Evolutionary conservation across 2,113 vertebrate species (phyloP).

Genomic region (Ptilorrhoa leucosticta): DNA sequence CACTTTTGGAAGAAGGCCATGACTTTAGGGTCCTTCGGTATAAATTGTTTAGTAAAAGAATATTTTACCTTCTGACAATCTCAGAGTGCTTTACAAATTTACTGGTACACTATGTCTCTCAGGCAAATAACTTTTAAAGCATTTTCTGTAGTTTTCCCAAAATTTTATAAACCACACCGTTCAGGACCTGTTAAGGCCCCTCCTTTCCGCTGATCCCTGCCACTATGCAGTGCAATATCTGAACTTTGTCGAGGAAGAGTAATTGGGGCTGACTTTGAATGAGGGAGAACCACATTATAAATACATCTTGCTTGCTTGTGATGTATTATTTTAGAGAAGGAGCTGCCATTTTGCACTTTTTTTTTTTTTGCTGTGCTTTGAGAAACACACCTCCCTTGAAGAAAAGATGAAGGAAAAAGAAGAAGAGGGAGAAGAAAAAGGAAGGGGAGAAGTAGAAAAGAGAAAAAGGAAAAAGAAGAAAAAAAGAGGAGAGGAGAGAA

Average conservation of each 20-base stretch:
- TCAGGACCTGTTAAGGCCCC: neutral
- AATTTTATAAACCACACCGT: neutral
- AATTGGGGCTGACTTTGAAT: neutral
- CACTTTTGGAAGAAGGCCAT: neutral
- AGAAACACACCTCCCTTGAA: neutral
- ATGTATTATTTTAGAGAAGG: neutral
- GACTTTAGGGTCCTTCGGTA: neutral
- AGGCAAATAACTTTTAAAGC: neutral
- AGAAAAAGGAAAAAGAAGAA: accelerated
- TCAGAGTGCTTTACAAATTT: neutral
- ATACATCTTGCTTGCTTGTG: neutral
- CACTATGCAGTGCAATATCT: neutral
- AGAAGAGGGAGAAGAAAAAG: neutral
- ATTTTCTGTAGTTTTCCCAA: neutral
- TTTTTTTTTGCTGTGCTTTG: neutral
- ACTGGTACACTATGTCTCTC: neutral
- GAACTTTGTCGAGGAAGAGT: neutral
- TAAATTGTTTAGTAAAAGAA: neutral
- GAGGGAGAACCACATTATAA: neutral
- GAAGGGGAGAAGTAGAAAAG: too few relatives aligned
- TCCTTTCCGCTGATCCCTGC: neutral
- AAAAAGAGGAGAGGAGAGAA: neutral
- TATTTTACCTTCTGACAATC: neutral
- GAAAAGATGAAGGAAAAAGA: neutral
- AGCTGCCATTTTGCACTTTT: neutral